Percentiles rank a stretch among this genome's conserved stretches.
These are phyloP conservation scores for Azemiops feae DNA, from an alignment of 2,113 vertebrate genomes.

Conservation along the genomic window DNA sequence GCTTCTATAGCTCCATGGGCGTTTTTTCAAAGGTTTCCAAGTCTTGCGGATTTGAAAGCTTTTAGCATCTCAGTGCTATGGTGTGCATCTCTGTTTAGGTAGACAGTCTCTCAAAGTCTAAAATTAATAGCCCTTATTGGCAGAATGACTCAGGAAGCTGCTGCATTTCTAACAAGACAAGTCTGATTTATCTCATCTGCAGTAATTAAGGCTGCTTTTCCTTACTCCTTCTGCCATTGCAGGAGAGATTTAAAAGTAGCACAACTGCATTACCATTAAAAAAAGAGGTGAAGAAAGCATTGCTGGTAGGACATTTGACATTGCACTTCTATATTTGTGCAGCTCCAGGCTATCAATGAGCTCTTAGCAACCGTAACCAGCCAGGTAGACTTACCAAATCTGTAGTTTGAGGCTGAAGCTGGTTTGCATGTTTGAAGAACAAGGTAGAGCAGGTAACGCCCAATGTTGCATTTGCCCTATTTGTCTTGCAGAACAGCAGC, in stretches of 20 bases:
- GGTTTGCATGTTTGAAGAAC: background rate
- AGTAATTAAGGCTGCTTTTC: slow-evolving; percentile 69
- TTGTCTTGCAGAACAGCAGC: accelerated
- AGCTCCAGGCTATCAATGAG: background rate
- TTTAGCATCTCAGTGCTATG: slow-evolving; percentile 13
- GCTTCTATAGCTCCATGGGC: background rate
- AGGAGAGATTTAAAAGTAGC: slow-evolving; percentile 58
- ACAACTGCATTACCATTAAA: slow-evolving; percentile 27
- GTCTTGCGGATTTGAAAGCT: background rate
- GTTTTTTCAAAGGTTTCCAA: background rate
- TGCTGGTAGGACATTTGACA: slow-evolving; percentile 1
- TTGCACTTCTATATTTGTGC: accelerated
- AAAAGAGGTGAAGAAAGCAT: background rate
- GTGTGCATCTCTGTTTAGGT: slow-evolving; percentile 17
- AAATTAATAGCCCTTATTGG: slow-evolving; percentile 49
- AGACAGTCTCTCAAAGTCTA: slow-evolving; percentile 26
- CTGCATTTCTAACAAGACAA: slow-evolving; percentile 62
- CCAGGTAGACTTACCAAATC: background rate
- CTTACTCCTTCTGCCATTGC: slow-evolving; percentile 1
- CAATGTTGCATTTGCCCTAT: too few relatives aligned
- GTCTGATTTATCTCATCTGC: slow-evolving; percentile 75
- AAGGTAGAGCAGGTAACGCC: background rate
- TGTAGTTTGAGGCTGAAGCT: background rate
- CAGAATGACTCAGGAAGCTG: slow-evolving; percentile 65
- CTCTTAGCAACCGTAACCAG: background rate